phyloP scores from a whole-genome alignment of 2,113 vertebrate genomes.

The Pristiophorus japonicus region DNA sequence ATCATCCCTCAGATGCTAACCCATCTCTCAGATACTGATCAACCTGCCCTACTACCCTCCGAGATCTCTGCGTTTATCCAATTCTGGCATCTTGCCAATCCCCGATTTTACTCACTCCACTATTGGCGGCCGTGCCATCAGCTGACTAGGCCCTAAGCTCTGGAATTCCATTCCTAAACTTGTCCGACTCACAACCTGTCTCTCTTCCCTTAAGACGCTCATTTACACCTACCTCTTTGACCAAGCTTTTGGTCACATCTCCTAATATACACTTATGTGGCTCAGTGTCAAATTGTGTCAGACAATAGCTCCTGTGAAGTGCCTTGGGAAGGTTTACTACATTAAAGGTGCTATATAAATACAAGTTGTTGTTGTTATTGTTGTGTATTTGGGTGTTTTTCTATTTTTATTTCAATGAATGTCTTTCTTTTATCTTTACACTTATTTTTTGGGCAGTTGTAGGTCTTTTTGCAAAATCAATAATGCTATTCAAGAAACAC shows the following conservation, averaged over 20 bases:
- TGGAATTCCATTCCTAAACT: background rate
- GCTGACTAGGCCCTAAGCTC: background rate
- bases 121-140: background rate
- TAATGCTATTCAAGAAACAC: background rate
- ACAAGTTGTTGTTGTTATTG: background rate
- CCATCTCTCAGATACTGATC: no score
- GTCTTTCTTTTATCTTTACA: background rate
- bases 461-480: background rate
- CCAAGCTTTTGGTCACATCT: background rate
- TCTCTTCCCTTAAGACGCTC: background rate
- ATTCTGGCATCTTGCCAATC: no score
- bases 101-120: no score
- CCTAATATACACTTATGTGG: background rate
- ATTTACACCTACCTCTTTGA: background rate
- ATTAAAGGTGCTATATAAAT: no score
- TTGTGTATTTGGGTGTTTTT: background rate
- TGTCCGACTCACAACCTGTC: background rate
- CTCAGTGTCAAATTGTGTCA: background rate
- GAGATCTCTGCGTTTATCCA: no score
- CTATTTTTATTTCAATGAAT: background rate
- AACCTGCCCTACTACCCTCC: no score
- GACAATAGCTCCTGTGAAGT: background rate
- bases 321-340: background rate
- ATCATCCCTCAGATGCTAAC: no score
- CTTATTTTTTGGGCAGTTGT: background rate